Conservation (phyloP, 1,140 invertebrate genomes). For the Anastrepha obliqua region DNA sequence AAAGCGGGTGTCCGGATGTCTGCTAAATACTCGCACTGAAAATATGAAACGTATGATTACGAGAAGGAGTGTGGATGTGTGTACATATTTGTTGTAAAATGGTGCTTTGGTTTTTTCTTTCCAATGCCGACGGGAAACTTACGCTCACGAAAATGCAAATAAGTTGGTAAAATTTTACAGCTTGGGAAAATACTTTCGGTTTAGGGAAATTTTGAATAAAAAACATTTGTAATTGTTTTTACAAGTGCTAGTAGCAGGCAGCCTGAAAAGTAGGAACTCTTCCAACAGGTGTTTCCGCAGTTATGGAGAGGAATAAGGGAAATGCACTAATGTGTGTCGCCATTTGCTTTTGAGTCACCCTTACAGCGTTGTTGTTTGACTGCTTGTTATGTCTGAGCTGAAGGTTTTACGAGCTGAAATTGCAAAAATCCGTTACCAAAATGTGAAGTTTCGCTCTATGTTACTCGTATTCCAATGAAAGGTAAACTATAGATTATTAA, state of each 20-base stretch:
- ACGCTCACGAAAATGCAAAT: not conserved
- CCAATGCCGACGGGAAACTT: not conserved
- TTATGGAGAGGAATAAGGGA: not conserved
- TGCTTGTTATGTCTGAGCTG: too few relatives aligned
- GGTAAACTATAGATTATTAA: too few relatives aligned
- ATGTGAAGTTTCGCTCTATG: too few relatives aligned
- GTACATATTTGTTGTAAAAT: not conserved
- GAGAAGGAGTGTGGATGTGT: not conserved
- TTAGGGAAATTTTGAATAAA: not conserved
- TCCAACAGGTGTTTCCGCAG: not conserved
- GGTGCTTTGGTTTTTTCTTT: not conserved
- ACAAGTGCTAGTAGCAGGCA: not conserved
- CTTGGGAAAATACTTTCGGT: not conserved
- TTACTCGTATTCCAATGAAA: too few relatives aligned
- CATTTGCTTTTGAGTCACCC: too few relatives aligned
- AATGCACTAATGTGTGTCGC: too few relatives aligned
- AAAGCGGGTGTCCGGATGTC: conserved; percentile 55
- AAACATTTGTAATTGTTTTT: not conserved
- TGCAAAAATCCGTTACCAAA: too few relatives aligned
- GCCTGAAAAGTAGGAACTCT: too few relatives aligned
- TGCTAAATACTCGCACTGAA: not conserved
- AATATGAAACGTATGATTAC: not conserved
- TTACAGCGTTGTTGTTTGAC: too few relatives aligned
- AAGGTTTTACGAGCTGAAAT: too few relatives aligned
- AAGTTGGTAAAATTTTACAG: not conserved